phyloP scores from a whole-genome alignment of 2,113 vertebrate species.

The Xiphophorus hellerii region DNA sequence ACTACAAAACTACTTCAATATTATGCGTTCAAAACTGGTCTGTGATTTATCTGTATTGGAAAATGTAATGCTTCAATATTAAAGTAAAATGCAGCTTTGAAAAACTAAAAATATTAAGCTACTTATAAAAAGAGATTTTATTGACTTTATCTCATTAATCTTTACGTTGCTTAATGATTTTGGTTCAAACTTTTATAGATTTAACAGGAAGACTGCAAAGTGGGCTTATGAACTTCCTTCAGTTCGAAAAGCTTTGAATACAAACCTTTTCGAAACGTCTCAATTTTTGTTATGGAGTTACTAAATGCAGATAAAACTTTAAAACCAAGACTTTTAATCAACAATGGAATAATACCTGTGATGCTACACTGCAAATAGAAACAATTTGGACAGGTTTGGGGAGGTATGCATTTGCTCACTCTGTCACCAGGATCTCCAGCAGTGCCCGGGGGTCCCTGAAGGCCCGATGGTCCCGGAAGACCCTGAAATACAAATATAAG shows the following conservation, averaged over 20 bases:
- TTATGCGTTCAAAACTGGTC: too few relatives aligned
- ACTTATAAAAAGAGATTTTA: too few relatives aligned
- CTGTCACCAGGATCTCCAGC: slow-evolving; percentile 93
- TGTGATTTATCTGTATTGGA: too few relatives aligned
- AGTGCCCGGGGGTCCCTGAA: slow-evolving; percentile 90
- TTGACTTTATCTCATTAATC: too few relatives aligned
- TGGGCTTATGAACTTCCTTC: not conserved
- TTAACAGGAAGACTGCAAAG: too few relatives aligned
- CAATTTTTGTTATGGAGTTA: not conserved
- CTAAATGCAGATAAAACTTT: not conserved
- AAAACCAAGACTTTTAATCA: not conserved
- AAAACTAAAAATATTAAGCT: too few relatives aligned
- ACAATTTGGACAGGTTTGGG: not conserved
- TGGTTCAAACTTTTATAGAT: too few relatives aligned
- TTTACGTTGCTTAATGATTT: too few relatives aligned
- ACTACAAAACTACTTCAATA: too few relatives aligned
- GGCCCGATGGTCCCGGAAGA: slow-evolving; percentile 91
- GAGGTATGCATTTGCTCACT: slow-evolving; percentile 79
- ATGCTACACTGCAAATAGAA: not conserved
- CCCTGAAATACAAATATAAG: slow-evolving; percentile 81
- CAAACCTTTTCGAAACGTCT: not conserved
- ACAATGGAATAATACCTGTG: not conserved
- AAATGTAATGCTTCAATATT: too few relatives aligned
- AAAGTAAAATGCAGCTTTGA: too few relatives aligned
- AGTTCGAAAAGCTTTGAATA: not conserved